phyloP scores from a whole-genome alignment of 1,140 invertebrate species.

The Hyles euphorbiae region DNA sequence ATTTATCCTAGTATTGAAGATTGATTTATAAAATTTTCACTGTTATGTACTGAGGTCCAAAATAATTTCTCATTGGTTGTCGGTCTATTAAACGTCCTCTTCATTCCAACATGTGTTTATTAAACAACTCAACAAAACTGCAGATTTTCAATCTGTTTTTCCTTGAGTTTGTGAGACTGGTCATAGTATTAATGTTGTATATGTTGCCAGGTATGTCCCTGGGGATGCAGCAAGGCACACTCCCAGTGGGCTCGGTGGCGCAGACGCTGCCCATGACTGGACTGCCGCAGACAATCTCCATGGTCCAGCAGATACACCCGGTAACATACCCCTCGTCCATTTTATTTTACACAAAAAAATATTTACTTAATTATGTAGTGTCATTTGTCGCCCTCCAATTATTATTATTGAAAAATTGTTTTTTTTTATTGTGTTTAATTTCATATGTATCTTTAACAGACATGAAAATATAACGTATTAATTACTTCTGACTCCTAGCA shows the following conservation, averaged over 20 bases:
- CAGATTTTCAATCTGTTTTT: not conserved
- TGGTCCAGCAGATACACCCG: constrained; percentile 69
- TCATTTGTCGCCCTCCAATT: not conserved
- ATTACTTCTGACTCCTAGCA: no score
- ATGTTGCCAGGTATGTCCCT: constrained; percentile 49
- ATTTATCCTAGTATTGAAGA: no score
- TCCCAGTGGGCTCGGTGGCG: constrained; percentile 60
- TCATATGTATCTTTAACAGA: no score
- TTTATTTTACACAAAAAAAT: not conserved
- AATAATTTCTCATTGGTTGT: no score
- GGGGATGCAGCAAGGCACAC: constrained; percentile 53
- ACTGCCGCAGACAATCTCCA: constrained; percentile 64
- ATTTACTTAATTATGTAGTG: not conserved
- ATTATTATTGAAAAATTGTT: not conserved
- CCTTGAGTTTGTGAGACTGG: not conserved
- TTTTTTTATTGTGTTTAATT: no score
- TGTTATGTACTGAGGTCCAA: no score
- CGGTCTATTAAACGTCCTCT: no score
- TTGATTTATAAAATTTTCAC: no score
- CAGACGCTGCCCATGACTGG: constrained; percentile 59
- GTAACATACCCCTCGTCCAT: constrained; percentile 33
- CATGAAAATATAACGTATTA: no score
- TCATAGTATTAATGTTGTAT: no score
- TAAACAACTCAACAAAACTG: not conserved
- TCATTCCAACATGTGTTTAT: no score